Percentiles rank a stretch among this genome's conserved stretches.
These are phyloP conservation scores for Meandrusa payeni DNA, from an alignment of 2,888 invertebrate genomes.

Conservation along the genomic window DNA sequence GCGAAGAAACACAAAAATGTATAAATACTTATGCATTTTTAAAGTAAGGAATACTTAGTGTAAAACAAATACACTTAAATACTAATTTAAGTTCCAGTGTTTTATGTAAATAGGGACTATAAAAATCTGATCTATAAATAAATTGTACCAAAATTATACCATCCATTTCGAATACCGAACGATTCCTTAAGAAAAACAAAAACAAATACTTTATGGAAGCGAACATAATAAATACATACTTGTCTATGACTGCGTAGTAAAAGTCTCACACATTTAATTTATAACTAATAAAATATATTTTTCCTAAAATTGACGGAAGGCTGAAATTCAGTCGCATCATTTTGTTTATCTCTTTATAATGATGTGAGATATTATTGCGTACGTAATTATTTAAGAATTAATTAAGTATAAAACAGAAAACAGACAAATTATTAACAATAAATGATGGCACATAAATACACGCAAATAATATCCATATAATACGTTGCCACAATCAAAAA, in stretches of 20 bases:
- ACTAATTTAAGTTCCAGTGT: conserved; percentile 10
- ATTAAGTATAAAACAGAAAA: too few species aligned
- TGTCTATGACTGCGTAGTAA: conserved; percentile 1
- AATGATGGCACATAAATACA: too few species aligned
- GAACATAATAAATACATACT: conserved; percentile 5
- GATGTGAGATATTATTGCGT: too few species aligned
- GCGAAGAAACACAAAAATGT: conserved; percentile 21
- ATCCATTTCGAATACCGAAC: conserved; percentile 17
- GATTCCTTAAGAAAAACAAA: neutral
- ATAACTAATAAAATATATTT: neutral
- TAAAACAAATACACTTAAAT: conserved; percentile 13
- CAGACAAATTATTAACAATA: too few species aligned
- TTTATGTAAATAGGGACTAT: conserved; percentile 12
- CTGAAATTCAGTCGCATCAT: neutral
- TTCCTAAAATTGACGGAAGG: neutral
- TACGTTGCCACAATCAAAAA: too few species aligned
- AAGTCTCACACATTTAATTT: too few species aligned
- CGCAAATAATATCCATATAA: too few species aligned
- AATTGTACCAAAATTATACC: conserved; percentile 31
- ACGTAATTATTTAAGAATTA: too few species aligned
- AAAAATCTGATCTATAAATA: conserved; percentile 22
- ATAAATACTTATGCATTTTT: conserved; percentile 17
- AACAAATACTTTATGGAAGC: conserved; percentile 8
- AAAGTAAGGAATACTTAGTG: conserved; percentile 24
- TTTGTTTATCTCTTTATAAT: too few species aligned